A percentile compares a stretch with the other conserved stretches of the same genome.
These are phyloP conservation scores for Meandrina meandrites DNA, from an alignment of 92 coral and sea anemone species.

Conservation along the genomic window DNA sequence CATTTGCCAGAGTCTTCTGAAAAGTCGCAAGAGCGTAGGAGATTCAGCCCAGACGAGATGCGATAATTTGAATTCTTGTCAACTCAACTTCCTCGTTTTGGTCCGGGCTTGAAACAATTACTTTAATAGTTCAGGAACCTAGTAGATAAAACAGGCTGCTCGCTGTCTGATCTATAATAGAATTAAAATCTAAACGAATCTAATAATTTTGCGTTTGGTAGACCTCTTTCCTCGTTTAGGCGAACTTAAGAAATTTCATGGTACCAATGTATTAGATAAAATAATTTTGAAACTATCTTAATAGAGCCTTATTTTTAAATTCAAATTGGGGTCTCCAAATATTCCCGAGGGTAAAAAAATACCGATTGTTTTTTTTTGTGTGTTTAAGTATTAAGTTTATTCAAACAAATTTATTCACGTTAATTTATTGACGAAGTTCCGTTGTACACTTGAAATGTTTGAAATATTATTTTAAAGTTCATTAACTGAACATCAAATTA, in stretches of 20 bases:
- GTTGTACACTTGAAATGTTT: neutral
- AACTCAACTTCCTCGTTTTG: neutral
- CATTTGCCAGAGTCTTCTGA: too few relatives aligned
- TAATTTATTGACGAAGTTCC: constrained; percentile 22
- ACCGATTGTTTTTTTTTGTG: neutral
- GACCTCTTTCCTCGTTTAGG: neutral
- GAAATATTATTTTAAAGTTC: neutral
- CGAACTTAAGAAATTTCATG: neutral
- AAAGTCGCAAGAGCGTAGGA: too few relatives aligned
- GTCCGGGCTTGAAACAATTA: neutral
- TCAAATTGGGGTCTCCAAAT: neutral
- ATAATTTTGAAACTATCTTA: neutral
- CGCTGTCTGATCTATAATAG: neutral
- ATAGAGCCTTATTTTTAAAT: neutral
- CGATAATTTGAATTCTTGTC: neutral
- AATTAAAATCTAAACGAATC: too few relatives aligned
- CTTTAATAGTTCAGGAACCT: neutral
- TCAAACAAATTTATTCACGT: neutral
- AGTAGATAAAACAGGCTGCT: neutral
- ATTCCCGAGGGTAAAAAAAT: neutral
- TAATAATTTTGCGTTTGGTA: too few relatives aligned
- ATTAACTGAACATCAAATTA: neutral
- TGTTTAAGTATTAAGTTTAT: neutral
- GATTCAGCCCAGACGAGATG: too few relatives aligned
- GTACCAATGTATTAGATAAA: neutral